Conservation (phyloP, 2,113 vertebrate genomes). For the Xiphophorus couchianus region DNA sequence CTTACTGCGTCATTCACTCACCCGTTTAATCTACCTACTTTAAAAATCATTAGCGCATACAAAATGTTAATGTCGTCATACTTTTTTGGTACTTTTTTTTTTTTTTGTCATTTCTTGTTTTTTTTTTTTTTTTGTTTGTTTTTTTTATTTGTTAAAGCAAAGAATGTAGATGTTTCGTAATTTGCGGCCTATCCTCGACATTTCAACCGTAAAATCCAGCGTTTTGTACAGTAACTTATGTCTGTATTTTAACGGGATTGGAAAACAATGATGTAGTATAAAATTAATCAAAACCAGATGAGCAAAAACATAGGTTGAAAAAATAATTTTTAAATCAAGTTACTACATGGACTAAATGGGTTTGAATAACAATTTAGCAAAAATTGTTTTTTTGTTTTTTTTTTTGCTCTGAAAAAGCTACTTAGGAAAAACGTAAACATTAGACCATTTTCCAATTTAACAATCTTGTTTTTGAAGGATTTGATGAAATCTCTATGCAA, state of each 20-base stretch:
- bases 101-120: constrained; percentile 30
- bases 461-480: constrained; percentile 47
- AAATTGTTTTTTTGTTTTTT: not conserved
- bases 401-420: too few species aligned
- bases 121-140: too few species aligned
- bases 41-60: constrained; percentile 23
- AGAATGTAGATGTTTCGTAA: constrained; percentile 37
- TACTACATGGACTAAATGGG: constrained; percentile 30
- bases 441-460: constrained; percentile 21
- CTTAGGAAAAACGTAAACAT: too few species aligned
- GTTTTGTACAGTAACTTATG: constrained; percentile 82
- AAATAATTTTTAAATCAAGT: constrained; percentile 48
- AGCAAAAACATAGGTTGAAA: constrained; percentile 52
- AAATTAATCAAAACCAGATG: constrained; percentile 54
- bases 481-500: constrained; percentile 60
- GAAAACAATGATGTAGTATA: constrained; percentile 51
- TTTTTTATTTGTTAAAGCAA: constrained; percentile 12
- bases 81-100: constrained; percentile 59
- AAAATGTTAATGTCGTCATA: constrained; percentile 27
- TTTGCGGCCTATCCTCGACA: constrained; percentile 34
- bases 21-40: constrained; percentile 29
- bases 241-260: constrained; percentile 69
- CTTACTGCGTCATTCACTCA: constrained; percentile 39
- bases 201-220: constrained; percentile 54
- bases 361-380: constrained; percentile 52